Base-by-base conservation (phyloP, 2,888 invertebrate genomes). In the Himalopsyche kuldschensis region DNA sequence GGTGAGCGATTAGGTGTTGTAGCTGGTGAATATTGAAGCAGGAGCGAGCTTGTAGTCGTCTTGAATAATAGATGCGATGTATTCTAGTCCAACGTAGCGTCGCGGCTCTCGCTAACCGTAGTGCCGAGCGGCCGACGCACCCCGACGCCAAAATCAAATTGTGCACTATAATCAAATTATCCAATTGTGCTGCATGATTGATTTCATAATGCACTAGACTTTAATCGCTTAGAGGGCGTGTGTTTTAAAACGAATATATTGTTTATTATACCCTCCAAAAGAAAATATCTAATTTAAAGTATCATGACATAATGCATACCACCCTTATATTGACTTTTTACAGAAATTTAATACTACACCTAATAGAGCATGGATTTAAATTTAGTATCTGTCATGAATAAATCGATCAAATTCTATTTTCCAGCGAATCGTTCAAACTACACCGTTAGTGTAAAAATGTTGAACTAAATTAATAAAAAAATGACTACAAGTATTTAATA, bases 1-100 rank as follows among this genome's bases (percentile, higher is more conserved):
- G 55, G 80, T 83, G 83, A 83, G 78, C 83, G 83, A 83, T 83
- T 83, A 83, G 83, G 83, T 83, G 83, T 83, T 83, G 83, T 83
- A 80, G 79, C 83, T 41, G 76, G 47, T 83, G 83, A 83, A 83
- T 83, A 83, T 80, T 83, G 20, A 41, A 83, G 27, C 48, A 41
- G 47, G 32, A 55, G 48, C 31, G 15, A 30, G 69, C 69, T 27
- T 10, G 69, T 69, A 24, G 69, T 69, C 46, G 20, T 24, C 20
- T 27, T 82, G 79, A 79, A 82, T 82, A 82, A 82, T 79, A 75
- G 55, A 82, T 82, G 79, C 27, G 32, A 24, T 32, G 31, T 17
- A 35, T 35, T 20, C 47, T 47, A 17, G 35, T 41, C 69, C 30
- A 69, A 78, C 46, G 32, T 81, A 81, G 69, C 27, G 69, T 69